These are phyloP conservation scores for Caenorhabditis imperialis DNA, from an alignment of 2,888 invertebrate species.

Conservation along the genomic window DNA sequence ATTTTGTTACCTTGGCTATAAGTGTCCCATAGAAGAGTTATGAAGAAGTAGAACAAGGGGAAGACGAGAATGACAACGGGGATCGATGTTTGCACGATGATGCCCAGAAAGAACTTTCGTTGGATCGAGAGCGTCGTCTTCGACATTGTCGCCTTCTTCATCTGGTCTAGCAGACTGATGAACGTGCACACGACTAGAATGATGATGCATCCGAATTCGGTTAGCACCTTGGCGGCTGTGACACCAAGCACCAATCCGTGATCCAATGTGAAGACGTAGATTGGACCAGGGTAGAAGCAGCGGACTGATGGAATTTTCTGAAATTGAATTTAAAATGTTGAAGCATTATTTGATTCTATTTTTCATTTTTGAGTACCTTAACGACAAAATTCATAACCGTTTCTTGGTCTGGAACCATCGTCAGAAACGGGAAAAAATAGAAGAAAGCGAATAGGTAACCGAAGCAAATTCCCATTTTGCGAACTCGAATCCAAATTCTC, in stretches of 20 bases:
- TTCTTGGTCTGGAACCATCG: constrained; percentile 9
- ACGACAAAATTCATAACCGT: neutral
- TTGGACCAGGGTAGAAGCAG: constrained; percentile 29
- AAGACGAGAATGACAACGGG: constrained; percentile 23
- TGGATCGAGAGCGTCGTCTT: constrained; percentile 23
- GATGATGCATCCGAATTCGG: constrained; percentile 22
- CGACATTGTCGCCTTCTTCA: constrained; percentile 3
- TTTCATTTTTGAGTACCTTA: neutral
- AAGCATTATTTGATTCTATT: neutral
- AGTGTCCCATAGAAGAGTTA: constrained; percentile 1
- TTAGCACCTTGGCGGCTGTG: constrained; percentile 18
- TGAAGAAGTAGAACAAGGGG: constrained; percentile 18
- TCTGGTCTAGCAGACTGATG: constrained; percentile 7
- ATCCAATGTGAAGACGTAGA: constrained; percentile 24
- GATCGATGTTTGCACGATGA: constrained; percentile 26
- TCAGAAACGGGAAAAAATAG: constrained; percentile 22
- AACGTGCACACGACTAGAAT: constrained; percentile 19
- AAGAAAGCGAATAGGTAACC: constrained; percentile 12
- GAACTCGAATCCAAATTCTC: constrained; percentile 3
- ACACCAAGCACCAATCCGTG: constrained; percentile 14
- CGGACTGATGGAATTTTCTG: constrained; percentile 28
- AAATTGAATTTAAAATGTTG: neutral
- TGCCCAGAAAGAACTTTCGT: constrained; percentile 11
- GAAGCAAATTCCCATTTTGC: neutral
- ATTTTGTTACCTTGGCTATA: constrained; percentile 17